phyloP scores from a whole-genome alignment of 2,888 invertebrate genomes.

The Scaptomyza parva region DNA sequence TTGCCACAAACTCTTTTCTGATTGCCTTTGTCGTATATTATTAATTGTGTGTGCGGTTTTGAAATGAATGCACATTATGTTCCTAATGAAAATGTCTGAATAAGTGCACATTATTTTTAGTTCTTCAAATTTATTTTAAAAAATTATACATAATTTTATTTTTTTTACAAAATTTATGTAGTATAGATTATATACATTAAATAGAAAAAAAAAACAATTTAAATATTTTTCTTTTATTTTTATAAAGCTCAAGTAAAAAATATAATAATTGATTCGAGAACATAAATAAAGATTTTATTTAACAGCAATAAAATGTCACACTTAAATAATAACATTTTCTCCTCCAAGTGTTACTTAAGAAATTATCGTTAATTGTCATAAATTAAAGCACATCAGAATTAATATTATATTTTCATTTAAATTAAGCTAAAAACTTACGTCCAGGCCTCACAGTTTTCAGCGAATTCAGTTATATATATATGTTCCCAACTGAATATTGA shows the following conservation, averaged over 20 bases:
- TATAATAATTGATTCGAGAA: too few species aligned
- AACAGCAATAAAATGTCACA: not conserved
- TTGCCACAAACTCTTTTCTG: conserved; percentile 7
- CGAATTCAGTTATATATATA: conserved; percentile 32
- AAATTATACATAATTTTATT: too few species aligned
- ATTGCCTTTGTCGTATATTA: not conserved
- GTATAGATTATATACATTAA: too few species aligned
- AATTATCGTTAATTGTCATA: conserved; percentile 8
- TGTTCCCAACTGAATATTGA: conserved; percentile 26
- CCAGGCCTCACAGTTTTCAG: conserved; percentile 19
- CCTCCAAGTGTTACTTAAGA: conserved; percentile 1
- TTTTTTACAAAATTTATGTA: too few species aligned
- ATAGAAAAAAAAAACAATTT: not conserved
- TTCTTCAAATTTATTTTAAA: not conserved
- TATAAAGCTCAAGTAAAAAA: too few species aligned
- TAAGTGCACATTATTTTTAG: not conserved
- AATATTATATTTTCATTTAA: conserved; percentile 39
- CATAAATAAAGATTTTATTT: conserved; percentile 2
- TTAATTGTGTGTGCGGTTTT: conserved; percentile 2
- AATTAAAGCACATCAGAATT: conserved; percentile 11
- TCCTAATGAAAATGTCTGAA: not conserved
- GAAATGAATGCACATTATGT: not conserved
- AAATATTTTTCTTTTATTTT: too few species aligned
- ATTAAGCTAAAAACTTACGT: not conserved
- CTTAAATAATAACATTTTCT: conserved; percentile 10